phyloP scores from a whole-genome alignment of 2,888 invertebrate species.

The Rhagonycha lutea region DNA sequence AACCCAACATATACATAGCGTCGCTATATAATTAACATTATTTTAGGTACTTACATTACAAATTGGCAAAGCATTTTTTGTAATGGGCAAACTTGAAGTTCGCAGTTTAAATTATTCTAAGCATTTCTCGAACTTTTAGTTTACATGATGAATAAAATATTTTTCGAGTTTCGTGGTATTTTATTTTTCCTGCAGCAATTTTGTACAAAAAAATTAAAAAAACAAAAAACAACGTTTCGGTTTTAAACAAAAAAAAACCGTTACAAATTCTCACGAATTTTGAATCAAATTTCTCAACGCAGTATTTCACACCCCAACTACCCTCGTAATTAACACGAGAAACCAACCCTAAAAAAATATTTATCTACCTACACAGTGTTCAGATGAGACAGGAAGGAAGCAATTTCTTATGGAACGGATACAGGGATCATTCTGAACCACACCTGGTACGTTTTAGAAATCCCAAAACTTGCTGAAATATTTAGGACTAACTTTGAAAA shows the following conservation, averaged over 20 bases:
- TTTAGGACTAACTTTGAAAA: neutral
- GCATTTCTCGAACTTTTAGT: neutral
- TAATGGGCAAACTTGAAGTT: neutral
- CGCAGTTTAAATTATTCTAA: neutral
- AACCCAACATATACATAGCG: neutral
- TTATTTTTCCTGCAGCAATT: neutral
- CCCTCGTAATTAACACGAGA: neutral
- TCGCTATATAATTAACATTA: neutral
- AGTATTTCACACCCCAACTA: neutral
- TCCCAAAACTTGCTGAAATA: slow-evolving; percentile 5
- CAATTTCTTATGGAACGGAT: slow-evolving; percentile 36
- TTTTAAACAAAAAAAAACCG: neutral
- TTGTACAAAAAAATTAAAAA: neutral
- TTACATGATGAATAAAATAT: neutral
- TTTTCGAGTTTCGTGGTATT: neutral
- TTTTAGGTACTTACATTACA: neutral
- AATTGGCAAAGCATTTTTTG: neutral
- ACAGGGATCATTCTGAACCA: slow-evolving; percentile 28
- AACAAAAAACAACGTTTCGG: neutral
- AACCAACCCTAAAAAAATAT: slow-evolving; percentile 8
- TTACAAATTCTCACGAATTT: neutral
- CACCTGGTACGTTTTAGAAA: slow-evolving; percentile 32
- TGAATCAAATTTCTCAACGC: neutral
- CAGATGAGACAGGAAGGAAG: slow-evolving; percentile 34
- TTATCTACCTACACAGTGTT: slow-evolving; percentile 2